phyloP scores from a whole-genome alignment of 2,797 vertebrate genomes.

The Melanitta fusca region DNA sequence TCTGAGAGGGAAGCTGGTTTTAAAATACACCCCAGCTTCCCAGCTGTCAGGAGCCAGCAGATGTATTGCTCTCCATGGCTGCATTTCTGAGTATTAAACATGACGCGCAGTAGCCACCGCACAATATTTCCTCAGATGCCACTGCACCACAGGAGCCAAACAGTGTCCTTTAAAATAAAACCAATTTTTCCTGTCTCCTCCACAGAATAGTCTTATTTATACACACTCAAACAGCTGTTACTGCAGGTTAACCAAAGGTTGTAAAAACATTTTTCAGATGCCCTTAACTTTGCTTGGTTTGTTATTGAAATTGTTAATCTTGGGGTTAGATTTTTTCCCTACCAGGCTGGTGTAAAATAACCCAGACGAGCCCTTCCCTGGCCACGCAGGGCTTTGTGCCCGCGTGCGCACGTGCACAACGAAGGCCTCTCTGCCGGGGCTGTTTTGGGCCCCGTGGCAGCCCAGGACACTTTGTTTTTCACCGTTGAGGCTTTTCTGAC shows the following conservation, averaged over 20 bases:
- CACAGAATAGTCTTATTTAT: constrained; percentile 66
- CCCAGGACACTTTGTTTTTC: not conserved
- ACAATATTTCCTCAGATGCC: constrained; percentile 62
- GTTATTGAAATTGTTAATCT: constrained; percentile 25
- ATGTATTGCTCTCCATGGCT: constrained; percentile 54
- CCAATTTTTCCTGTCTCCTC: constrained; percentile 60
- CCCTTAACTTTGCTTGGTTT: not conserved
- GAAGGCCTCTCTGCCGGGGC: rapidly evolving
- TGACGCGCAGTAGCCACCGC: not conserved
- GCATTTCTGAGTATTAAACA: constrained; percentile 60
- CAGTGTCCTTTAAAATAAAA: constrained; percentile 62
- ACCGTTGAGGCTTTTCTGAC: not conserved
- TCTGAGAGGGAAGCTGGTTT: constrained; percentile 5
- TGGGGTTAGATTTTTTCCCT: not conserved
- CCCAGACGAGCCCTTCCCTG: not conserved
- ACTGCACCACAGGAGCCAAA: not conserved
- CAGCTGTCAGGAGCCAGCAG: constrained; percentile 52
- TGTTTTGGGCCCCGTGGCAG: not conserved
- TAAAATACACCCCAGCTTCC: constrained; percentile 16
- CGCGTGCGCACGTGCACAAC: rapidly evolving
- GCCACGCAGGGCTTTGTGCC: rapidly evolving
- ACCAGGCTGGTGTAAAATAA: rapidly evolving
- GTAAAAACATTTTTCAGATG: constrained; percentile 40
- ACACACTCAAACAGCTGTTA: constrained; percentile 20
- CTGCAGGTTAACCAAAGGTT: constrained; percentile 65